A percentile compares a stretch with the other conserved stretches of the same genome.
phyloP scores from a whole-genome alignment of 2,888 invertebrate species.

The Tethea ocularis region DNA sequence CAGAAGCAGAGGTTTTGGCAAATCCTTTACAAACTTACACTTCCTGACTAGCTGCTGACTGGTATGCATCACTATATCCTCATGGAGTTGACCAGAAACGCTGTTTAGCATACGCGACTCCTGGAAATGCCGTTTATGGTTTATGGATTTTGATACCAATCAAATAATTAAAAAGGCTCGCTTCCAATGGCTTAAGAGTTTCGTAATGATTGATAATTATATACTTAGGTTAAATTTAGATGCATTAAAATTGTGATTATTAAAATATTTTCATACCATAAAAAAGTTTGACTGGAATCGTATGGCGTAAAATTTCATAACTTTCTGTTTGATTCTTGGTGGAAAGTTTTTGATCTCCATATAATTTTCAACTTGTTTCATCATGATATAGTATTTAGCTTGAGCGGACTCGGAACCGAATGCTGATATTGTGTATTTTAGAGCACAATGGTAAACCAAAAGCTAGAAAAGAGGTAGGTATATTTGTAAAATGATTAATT shows the following conservation, averaged over 20 bases:
- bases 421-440: conserved; percentile 52
- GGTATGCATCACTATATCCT: conserved; percentile 64
- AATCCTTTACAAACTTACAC: conserved; percentile 54
- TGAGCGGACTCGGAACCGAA: conserved; percentile 58
- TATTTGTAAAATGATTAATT: too few relatives aligned
- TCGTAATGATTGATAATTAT: too few relatives aligned
- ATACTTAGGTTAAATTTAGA: too few relatives aligned
- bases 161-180: too few relatives aligned
- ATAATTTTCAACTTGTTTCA: conserved; percentile 54
- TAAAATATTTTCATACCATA: conserved; percentile 38
- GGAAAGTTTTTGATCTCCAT: conserved; percentile 58
- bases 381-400: conserved; percentile 61
- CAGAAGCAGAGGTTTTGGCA: conserved; percentile 53
- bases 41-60: conserved; percentile 56
- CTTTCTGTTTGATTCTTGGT: conserved; percentile 58
- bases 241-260: too few relatives aligned
- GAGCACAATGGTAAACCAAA: conserved; percentile 45
- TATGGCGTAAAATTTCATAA: conserved; percentile 61
- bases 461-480: conserved; percentile 47
- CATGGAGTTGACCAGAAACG: conserved; percentile 59
- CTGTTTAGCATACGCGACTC: conserved; percentile 52
- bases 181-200: too few relatives aligned
- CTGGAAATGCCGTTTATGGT: too few relatives aligned
- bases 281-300: conserved; percentile 59
- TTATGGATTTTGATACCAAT: too few relatives aligned